Base-by-base conservation (phyloP, 2,888 invertebrate species). In the Tetropium fuscum region DNA sequence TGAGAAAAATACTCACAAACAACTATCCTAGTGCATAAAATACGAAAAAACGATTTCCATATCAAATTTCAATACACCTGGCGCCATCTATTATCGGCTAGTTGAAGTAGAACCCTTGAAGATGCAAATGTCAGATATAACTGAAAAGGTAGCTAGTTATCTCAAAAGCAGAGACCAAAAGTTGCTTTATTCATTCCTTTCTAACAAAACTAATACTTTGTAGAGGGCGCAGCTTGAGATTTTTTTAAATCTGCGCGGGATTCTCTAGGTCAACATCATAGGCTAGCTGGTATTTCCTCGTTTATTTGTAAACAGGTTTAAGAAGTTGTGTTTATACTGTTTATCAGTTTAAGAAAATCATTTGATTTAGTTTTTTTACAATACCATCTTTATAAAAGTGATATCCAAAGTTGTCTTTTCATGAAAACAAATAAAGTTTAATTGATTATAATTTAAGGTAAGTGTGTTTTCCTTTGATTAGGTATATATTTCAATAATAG, bases 281-380 rank as follows among this genome's bases (percentile, higher is more conserved):
- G 8, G 56, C 25, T 6, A n/a, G 47, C 32, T 44, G 58, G 62
- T 55, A 51, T 55, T 55, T 55, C 59, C 62, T 30, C 49, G 7
- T 54, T 49, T 62, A 48, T 51, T 58, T 53, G 41, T 61, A 56
- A 62, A 62, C 62, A 55, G 58, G 62, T 62, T 58, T 57, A 47
- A 16, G 40, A 44, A 36, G 38, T 49, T 32, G 34, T 34, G 49
- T 57, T 30, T 36, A 34, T 15, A 16, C 36, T 16, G 27, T 51
- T 27, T 51, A 22, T 15, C 2, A 13, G 40, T 18, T 11, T 8
- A 40, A 51, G 27, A 51, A 38, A 36, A 48, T 36, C 25, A 6
- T 40, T n/a, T 38, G 25, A 22, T 38, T 38, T 38, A 32, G n/a
- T 7, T 22, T 3, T 22, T 22, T 3, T 22, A 22, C 22, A 22